Conservation (phyloP, 2,888 invertebrate genomes). For the Xestia rhomboidea region DNA sequence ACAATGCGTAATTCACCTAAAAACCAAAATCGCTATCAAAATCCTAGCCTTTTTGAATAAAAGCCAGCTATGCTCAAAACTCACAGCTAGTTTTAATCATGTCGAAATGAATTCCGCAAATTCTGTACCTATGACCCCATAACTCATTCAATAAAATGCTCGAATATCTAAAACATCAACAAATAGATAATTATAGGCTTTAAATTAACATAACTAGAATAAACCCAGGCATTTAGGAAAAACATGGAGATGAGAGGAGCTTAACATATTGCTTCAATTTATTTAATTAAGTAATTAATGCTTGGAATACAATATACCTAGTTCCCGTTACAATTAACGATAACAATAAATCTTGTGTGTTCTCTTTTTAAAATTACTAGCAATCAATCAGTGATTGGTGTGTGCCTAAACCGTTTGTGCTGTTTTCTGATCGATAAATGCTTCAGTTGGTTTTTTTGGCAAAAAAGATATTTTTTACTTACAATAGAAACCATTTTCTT, state of each 20-base stretch:
- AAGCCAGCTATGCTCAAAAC: slow-evolving; percentile 2
- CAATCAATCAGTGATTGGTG: not conserved
- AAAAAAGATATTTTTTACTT: not conserved
- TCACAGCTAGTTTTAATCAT: slow-evolving; percentile 8
- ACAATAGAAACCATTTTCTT: not conserved
- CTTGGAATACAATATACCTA: slow-evolving; percentile 18
- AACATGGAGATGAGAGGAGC: slow-evolving; percentile 20
- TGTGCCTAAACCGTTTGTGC: not conserved
- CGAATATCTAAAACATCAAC: slow-evolving; percentile 8
- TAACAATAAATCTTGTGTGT: slow-evolving; percentile 28
- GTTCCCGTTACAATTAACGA: slow-evolving; percentile 43
- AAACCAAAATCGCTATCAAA: not conserved
- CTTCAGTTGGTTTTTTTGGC: not conserved
- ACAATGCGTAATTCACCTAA: not conserved
- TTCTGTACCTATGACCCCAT: slow-evolving; percentile 30
- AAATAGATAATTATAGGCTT: slow-evolving; percentile 8
- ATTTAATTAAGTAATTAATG: slow-evolving; percentile 30
- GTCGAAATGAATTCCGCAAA: slow-evolving; percentile 27
- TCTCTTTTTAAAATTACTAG: slow-evolving; percentile 11
- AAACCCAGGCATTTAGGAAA: slow-evolving; percentile 6
- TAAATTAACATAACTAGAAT: slow-evolving; percentile 52
- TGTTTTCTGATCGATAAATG: not conserved
- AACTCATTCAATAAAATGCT: slow-evolving; percentile 37
- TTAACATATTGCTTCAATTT: slow-evolving; percentile 46
- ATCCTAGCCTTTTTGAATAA: not conserved